Conservation (phyloP, 2,888 invertebrate genomes). For the Asteroscopus sphinx region DNA sequence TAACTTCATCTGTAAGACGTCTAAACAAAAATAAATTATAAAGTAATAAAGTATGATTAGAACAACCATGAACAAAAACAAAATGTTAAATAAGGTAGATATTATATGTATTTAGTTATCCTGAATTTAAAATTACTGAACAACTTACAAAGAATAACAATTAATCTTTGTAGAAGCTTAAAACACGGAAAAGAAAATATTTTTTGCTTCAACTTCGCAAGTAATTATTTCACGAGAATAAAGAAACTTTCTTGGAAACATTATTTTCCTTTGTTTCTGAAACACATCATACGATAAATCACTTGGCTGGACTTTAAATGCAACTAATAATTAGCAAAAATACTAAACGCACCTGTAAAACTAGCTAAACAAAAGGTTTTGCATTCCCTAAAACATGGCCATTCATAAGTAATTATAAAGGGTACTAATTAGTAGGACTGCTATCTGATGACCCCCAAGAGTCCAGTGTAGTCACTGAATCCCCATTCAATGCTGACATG, state of each 20-base stretch:
- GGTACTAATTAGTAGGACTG: slow-evolving; percentile 32
- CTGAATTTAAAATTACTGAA: background rate
- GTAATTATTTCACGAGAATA: slow-evolving; percentile 10
- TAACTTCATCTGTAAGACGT: background rate
- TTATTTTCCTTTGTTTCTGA: slow-evolving; percentile 1
- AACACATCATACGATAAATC: background rate
- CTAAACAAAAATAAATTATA: background rate
- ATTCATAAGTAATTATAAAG: slow-evolving; percentile 19
- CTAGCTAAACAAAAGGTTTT: background rate
- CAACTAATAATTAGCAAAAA: background rate
- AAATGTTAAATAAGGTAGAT: background rate
- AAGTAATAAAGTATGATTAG: background rate
- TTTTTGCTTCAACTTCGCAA: background rate
- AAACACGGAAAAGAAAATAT: background rate
- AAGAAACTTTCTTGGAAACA: background rate
- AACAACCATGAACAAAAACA: background rate
- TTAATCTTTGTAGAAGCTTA: background rate
- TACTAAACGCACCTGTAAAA: background rate
- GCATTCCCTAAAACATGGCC: background rate
- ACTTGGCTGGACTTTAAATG: background rate
- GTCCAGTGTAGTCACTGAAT: slow-evolving; percentile 3
- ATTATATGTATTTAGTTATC: slow-evolving; percentile 7
- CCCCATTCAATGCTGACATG: slow-evolving; percentile 45
- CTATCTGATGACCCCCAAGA: slow-evolving; percentile 26
- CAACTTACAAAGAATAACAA: slow-evolving; percentile 20